A percentile compares a stretch with the other conserved stretches of the same genome.
These are phyloP conservation scores for Resseliella maxima DNA, from an alignment of 2,888 invertebrate species.

Conservation along the genomic window DNA sequence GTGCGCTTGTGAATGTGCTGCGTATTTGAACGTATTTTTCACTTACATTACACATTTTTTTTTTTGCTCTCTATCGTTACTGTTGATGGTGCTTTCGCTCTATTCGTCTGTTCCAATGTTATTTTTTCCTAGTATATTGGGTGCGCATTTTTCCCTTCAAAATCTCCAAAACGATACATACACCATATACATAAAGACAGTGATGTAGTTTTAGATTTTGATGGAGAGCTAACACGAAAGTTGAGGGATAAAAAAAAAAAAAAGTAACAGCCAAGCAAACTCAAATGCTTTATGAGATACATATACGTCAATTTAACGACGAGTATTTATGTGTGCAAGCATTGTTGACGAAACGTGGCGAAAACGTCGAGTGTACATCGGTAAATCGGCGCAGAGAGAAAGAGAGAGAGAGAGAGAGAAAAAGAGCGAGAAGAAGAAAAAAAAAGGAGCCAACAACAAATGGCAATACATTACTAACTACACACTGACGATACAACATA, in stretches of 20 bases:
- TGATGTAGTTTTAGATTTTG: slow-evolving; percentile 8
- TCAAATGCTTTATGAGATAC: slow-evolving; percentile 39
- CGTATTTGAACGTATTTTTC: slow-evolving; percentile 51
- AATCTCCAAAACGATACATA: neutral
- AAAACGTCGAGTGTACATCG: slow-evolving; percentile 13
- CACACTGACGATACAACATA: neutral
- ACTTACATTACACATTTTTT: slow-evolving; percentile 43
- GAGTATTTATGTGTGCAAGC: slow-evolving; percentile 45
- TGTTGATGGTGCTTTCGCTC: neutral
- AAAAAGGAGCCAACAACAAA: neutral
- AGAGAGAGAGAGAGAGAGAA: neutral
- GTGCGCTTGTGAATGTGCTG: slow-evolving; percentile 41
- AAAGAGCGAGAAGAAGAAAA: neutral
- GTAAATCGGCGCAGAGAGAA: neutral
- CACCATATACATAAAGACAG: neutral
- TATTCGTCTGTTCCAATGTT: neutral
- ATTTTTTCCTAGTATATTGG: neutral
- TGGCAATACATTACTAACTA: neutral
- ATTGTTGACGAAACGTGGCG: slow-evolving; percentile 44
- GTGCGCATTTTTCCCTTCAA: neutral
- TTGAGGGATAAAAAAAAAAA: neutral
- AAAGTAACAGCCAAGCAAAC: neutral
- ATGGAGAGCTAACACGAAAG: neutral
- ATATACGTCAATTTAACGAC: slow-evolving; percentile 48
- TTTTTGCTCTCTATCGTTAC: neutral